phyloP scores from a whole-genome alignment of 1,140 invertebrate genomes.

The Orussus abietinus region DNA sequence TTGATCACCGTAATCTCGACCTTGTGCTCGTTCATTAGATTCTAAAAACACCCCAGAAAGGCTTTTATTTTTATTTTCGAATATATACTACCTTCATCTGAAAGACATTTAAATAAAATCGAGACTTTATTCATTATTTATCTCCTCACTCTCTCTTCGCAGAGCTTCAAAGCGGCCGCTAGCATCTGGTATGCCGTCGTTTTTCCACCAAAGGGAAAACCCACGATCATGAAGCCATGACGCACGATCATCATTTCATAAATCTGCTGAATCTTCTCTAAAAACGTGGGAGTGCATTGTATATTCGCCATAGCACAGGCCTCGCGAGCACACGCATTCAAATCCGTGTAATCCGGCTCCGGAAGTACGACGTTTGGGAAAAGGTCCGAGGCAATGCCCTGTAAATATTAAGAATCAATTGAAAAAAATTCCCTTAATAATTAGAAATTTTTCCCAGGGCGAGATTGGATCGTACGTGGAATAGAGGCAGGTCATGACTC shows the following conservation, averaged over 20 bases:
- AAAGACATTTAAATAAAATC: slow-evolving; percentile 2
- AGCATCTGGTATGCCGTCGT: slow-evolving; percentile 74
- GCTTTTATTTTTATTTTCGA: slow-evolving; percentile 6
- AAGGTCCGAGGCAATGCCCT: slow-evolving; percentile 89
- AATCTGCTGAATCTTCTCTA: slow-evolving; percentile 88
- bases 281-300: slow-evolving; percentile 77
- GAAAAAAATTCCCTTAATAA: not conserved
- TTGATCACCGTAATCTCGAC: slow-evolving; percentile 91
- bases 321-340: slow-evolving; percentile 57
- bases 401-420: slow-evolving; percentile 10
- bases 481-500: slow-evolving; percentile 80
- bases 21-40: slow-evolving; percentile 77
- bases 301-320: slow-evolving; percentile 74
- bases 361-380: slow-evolving; percentile 80
- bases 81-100: slow-evolving; percentile 5
- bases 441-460: slow-evolving; percentile 1
- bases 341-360: slow-evolving; percentile 62
- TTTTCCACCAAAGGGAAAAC: slow-evolving; percentile 87
- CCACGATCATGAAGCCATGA: slow-evolving; percentile 87
- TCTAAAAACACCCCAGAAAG: slow-evolving; percentile 40
- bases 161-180: slow-evolving; percentile 71
- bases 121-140: slow-evolving; percentile 3
- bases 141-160: slow-evolving; percentile 71
- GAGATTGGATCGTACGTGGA: slow-evolving; percentile 54
- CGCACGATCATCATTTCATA: slow-evolving; percentile 96